Base-by-base conservation (phyloP, 2,797 vertebrate species). In the Serranus cabrilla region DNA sequence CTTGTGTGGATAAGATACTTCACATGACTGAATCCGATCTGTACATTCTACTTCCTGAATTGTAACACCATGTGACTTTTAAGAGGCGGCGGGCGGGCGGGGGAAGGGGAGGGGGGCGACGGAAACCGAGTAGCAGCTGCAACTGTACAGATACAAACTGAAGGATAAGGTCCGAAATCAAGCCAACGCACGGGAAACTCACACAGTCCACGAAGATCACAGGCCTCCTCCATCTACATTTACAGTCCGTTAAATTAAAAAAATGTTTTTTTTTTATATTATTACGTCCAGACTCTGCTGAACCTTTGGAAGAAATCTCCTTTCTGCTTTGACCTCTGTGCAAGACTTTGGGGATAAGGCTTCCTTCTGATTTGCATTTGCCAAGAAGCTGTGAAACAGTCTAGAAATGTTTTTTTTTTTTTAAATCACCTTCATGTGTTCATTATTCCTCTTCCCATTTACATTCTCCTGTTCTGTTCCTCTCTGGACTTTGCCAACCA, bases 291-390 rank as follows among this genome's bases (percentile, higher is more conserved):
- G 59, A 78, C 77, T 58, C 52, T 16, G 58, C 63, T 10, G 65
- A 68, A 78, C 73, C 50, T 82, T 78, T 72, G 74, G 69, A 74
- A 83, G 72, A 83, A 78, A 58, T 81, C 56, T 83, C 52, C 68
- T 57, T 66, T 85, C 72, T 58, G 79, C 74, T 77, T 74, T 56
- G 63, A 78, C 80, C 56, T 83, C 69, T 87, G 86, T 87, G 88
- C 86, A 88, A 84, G 81, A 87, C 81, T 87, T 84, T 72, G 69
- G 78, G 87, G 84, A 82, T 86, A 88, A 91, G 91, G 82, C 91
- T 72, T 92, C 89, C 89, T 87, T 89, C 82, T 74, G 42, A 83
- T 86, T 83, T 78, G 60, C 72, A 85, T 78, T 87, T 82, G 56
- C 51, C 71, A 63, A 64, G 54, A 34, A 34, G 34, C 34, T 64